Evolutionary conservation across 2,113 vertebrate species (phyloP), one percentile per base, ranked within the genome.

Genomic region (Cyphomyrus plagiostoma): DNA sequence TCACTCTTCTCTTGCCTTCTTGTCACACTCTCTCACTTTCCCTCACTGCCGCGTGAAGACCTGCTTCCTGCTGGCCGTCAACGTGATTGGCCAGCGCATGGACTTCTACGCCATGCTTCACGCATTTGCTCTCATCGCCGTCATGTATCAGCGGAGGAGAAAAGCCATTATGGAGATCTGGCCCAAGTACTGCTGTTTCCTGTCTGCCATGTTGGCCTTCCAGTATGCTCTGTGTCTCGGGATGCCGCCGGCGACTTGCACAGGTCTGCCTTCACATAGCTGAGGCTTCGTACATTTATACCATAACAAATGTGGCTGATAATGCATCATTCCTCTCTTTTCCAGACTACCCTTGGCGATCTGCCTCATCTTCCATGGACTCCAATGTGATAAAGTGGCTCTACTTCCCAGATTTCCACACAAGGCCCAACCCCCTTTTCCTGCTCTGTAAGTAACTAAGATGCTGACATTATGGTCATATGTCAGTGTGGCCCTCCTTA

Each of bases 111-210:
- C 98, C 90, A 97, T 98, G 98, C 95, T 99, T 82, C 98, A 99
- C 21, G 98, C 97, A 70, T 97, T 98, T 42, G 97, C 97, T 91
- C 92, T 99, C 91, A 97, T 98, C 13, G 96, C 93, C 0, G 97
- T 99, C 83, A 94, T 99, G 92, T 98, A 97, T 91, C 95, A 97
- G 89, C 97, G 98, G 0, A 94, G 98, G 92, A 97, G 98, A 90
- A 99, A 98, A 95, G 98, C 98, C 92, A 99, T 99, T 19, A 98
- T 98, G 0, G 96, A 97, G 92, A 95, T 99, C 93, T 99, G 98
- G 98, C 97, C 98, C n/a, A 99, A 98, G 93, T 99, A 99, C 93
- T 99, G 98, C 95, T 98, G 96, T 93, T 99, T 99, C 93, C 95
- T 99, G 92, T 96, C 97, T 35, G 97, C 97, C 89, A 97, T 98